phyloP scores from a whole-genome alignment of 2,888 invertebrate species.

The Nymphalis urticae region DNA sequence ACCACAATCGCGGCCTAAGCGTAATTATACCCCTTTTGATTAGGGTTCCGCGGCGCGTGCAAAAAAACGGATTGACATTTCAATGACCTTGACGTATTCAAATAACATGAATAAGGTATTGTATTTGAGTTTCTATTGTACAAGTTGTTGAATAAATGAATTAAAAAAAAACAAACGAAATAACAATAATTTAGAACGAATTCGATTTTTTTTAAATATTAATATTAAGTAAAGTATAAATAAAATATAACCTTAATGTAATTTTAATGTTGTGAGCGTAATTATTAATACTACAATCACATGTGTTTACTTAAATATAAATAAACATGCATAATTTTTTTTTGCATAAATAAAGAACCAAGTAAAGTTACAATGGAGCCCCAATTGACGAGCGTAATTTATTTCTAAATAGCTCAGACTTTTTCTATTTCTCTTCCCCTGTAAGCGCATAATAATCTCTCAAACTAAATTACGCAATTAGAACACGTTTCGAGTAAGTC shows the following conservation, averaged over 20 bases:
- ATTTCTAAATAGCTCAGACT: slow-evolving; percentile 11
- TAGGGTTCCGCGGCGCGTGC: slow-evolving; percentile 17
- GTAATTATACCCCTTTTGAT: slow-evolving; percentile 24
- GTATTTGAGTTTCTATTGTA: background rate
- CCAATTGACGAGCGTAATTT: background rate
- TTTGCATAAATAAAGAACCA: background rate
- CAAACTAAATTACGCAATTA: slow-evolving; percentile 30
- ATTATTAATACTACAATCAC: no score
- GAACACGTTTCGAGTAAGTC: slow-evolving; percentile 6
- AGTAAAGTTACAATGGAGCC: background rate
- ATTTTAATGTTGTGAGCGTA: no score
- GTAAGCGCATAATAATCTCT: slow-evolving; percentile 33
- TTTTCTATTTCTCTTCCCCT: slow-evolving; percentile 18
- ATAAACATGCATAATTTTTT: no score
- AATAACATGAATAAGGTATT: background rate
- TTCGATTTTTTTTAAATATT: no score
- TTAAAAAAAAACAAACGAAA: no score
- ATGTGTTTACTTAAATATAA: no score
- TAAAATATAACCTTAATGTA: no score
- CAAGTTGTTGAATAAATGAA: no score
- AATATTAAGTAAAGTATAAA: no score
- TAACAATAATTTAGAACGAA: no score
- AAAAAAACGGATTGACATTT: background rate
- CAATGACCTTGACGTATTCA: background rate
- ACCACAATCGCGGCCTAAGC: slow-evolving; percentile 22